Evolutionary conservation across 2,113 vertebrate genomes (phyloP), one percentile per base, ranked within the genome.

Genomic region (Catharus bicknelli): DNA sequence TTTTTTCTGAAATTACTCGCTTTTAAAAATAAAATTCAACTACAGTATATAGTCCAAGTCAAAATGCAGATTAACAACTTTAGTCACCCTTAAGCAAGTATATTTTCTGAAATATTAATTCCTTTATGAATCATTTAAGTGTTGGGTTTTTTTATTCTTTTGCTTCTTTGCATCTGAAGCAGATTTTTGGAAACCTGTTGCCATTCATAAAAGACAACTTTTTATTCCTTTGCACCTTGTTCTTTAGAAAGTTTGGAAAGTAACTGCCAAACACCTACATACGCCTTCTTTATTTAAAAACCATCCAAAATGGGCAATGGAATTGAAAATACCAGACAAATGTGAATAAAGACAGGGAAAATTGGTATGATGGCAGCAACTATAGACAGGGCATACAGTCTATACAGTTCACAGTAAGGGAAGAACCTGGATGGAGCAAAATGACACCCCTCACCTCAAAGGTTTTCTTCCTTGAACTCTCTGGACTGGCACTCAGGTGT

Each of bases 191-290:
- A 78, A 67, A 55, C 10, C 50, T 10, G 1, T 26, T 59, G 43
- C 82, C 38, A 43, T 82, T 88, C 15, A n/a, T 38, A 29, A 83
- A 66, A 62, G 16, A 66, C 8, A 87, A 50, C 34, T 69, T 83
- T 53, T 83, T 32, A 64, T 74, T 81, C 81, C 47, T 61, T 58
- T 40, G 45, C 47, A 66, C 64, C 13, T 68, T 61, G 64, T 69
- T 72, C 27, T 89, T 66, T 78, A 59, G 53, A 75, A 90, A 67
- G 34, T 27, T 73, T 84, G 66, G 48, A 88, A 89, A 72, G 48
- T 61, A 63, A 89, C 42, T 38, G 77, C 25, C 51, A 81, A 84
- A 88, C 16, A 83, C 48, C 18, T 68, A 59, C 43, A 16, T 80
- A 26, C 1, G 4, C 38, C 14, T 40, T 21, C 42, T 90, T 51